phyloP scores from a whole-genome alignment of 1,140 invertebrate species.

The Lepidurus packardi region DNA sequence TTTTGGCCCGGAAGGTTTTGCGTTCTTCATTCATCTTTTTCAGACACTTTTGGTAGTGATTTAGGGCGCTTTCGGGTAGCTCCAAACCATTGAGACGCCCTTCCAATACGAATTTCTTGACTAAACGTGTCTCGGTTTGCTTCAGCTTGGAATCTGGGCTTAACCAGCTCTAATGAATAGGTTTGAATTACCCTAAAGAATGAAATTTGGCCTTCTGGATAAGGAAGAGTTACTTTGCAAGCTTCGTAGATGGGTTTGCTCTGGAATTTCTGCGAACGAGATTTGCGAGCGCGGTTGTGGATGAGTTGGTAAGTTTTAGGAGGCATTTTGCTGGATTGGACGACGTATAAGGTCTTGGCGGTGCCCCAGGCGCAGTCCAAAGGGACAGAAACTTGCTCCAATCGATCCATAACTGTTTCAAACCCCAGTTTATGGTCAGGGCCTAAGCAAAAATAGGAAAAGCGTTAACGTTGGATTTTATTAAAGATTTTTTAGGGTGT shows the following conservation, averaged over 20 bases:
- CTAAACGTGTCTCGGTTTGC: conserved; percentile 61
- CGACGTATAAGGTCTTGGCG: conserved; percentile 71
- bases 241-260: conserved; percentile 61
- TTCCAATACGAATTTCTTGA: conserved; percentile 73
- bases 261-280: conserved; percentile 59
- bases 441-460: conserved; percentile 37
- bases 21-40: conserved; percentile 38
- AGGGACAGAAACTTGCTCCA: conserved; percentile 65
- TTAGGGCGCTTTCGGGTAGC: conserved; percentile 45
- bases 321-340: conserved; percentile 72
- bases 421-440: conserved; percentile 52
- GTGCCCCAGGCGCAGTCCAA: conserved; percentile 80
- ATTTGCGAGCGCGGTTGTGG: conserved; percentile 61
- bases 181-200: conserved; percentile 26
- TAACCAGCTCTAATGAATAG: conserved; percentile 45
- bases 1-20: conserved; percentile 47
- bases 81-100: conserved; percentile 71
- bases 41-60: conserved; percentile 39
- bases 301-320: conserved; percentile 67
- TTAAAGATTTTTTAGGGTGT: conserved; percentile 31
- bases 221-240: conserved; percentile 49
- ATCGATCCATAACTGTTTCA: conserved; percentile 63
- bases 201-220: conserved; percentile 26
- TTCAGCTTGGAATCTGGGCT: conserved; percentile 50
- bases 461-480: conserved; percentile 26